phyloP scores from a whole-genome alignment of 2,797 vertebrate genomes.

The Sebastes diploproa region DNA sequence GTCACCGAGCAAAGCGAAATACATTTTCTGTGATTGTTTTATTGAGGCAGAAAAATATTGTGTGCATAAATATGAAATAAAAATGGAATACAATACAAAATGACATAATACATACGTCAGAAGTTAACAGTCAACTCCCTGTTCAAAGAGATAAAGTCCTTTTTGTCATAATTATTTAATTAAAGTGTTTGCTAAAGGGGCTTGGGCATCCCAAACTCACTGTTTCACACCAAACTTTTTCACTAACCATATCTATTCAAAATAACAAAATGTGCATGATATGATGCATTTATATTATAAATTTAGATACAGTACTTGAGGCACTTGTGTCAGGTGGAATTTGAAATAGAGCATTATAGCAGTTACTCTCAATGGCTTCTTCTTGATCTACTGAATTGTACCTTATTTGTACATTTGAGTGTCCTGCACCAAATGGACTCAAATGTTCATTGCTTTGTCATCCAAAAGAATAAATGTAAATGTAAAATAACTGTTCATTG shows the following conservation, averaged over 20 bases:
- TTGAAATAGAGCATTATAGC: background rate
- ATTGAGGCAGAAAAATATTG: background rate
- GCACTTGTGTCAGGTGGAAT: background rate
- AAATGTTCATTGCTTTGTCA: background rate
- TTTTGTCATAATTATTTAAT: background rate
- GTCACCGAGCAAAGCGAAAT: background rate
- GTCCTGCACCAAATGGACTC: background rate
- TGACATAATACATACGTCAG: background rate
- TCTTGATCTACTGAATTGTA: background rate
- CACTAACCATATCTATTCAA: background rate
- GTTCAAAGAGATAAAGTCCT: background rate
- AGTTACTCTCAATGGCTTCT: background rate
- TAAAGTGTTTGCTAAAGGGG: background rate
- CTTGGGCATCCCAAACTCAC: background rate
- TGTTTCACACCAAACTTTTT: background rate
- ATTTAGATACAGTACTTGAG: background rate
- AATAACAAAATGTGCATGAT: background rate
- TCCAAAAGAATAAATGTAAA: background rate
- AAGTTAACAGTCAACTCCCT: background rate
- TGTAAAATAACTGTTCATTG: background rate
- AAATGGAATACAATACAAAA: background rate
- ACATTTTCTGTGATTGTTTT: background rate
- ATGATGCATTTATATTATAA: background rate
- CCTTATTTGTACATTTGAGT: background rate
- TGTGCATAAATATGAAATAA: background rate